Evolutionary conservation across 2,797 vertebrate genomes (phyloP).

Genomic region (Bufotes viridis): DNA sequence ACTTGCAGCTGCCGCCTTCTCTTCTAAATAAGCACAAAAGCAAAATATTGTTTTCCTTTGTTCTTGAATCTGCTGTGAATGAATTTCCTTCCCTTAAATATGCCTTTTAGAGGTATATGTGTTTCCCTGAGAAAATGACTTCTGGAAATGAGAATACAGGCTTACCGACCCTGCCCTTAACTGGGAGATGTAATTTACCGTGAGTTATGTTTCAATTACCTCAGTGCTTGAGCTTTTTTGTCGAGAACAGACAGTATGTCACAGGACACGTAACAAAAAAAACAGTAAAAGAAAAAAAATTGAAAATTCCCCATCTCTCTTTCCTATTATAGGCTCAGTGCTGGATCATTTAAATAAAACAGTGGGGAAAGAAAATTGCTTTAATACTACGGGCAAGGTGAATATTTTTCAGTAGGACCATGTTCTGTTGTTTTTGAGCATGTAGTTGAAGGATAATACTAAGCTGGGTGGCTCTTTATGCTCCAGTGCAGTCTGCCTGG

Average conservation of each 20-base stretch:
- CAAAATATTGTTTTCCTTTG: conserved; percentile 21
- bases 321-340: background rate
- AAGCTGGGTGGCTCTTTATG: background rate
- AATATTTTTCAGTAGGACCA: no score
- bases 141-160: conserved; percentile 23
- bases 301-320: no score
- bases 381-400: background rate
- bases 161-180: conserved; percentile 73
- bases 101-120: conserved; percentile 75
- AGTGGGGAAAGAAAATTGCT: background rate
- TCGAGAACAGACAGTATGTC: conserved; percentile 79
- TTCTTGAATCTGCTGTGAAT: conserved; percentile 61
- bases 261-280: conserved; percentile 69
- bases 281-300: conserved; percentile 69
- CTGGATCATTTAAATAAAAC: conserved; percentile 11
- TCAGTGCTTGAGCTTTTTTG: conserved; percentile 76
- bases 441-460: background rate
- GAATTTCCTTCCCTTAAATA: conserved; percentile 71
- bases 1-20: background rate
- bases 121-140: conserved; percentile 74
- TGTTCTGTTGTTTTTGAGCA: background rate
- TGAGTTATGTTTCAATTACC: conserved; percentile 86
- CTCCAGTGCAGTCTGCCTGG: background rate
- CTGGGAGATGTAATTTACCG: conserved; percentile 78
- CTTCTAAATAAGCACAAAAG: background rate